Conservation (phyloP, 2,113 vertebrate genomes). For the Perccottus glenii region DNA sequence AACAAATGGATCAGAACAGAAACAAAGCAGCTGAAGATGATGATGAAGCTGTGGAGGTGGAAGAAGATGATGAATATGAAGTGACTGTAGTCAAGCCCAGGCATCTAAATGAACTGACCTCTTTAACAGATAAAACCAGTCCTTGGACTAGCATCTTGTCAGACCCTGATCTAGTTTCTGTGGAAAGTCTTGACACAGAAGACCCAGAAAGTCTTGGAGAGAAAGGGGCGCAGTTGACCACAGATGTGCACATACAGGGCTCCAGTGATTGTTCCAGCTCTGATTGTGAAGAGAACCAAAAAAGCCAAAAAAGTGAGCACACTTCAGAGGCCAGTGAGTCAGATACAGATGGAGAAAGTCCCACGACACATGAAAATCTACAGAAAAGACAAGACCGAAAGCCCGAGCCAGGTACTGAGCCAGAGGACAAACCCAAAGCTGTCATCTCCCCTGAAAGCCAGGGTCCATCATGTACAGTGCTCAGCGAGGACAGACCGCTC, state of each 20-base stretch:
- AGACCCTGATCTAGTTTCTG: conserved; percentile 75
- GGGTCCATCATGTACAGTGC: conserved; percentile 5
- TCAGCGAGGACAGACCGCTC: conserved; percentile 19
- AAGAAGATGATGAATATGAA: conserved; percentile 86
- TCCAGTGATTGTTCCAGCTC: background rate
- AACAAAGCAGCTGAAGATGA: conserved; percentile 68
- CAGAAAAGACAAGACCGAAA: background rate
- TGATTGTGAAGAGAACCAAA: background rate
- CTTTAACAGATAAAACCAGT: conserved; percentile 88
- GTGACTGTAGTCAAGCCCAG: conserved; percentile 87
- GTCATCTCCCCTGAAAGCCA: background rate
- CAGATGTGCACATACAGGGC: background rate
- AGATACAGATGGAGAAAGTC: conserved; percentile 3
- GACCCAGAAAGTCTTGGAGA: conserved; percentile 26
- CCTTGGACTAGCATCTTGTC: conserved; percentile 93
- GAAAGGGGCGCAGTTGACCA: background rate
- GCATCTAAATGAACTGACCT: conserved; percentile 89
- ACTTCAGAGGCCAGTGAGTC: conserved; percentile 35
- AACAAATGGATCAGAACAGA: background rate
- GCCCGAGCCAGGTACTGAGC: background rate
- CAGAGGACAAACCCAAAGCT: background rate
- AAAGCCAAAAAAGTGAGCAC: conserved; percentile 12
- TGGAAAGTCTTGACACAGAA: conserved; percentile 61
- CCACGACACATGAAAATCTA: background rate
- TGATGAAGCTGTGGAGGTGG: conserved; percentile 54